Conservation (phyloP, 37 sponge, comb jelly and placozoan genomes). For the Chondrilla cf. caribensis region DNA sequence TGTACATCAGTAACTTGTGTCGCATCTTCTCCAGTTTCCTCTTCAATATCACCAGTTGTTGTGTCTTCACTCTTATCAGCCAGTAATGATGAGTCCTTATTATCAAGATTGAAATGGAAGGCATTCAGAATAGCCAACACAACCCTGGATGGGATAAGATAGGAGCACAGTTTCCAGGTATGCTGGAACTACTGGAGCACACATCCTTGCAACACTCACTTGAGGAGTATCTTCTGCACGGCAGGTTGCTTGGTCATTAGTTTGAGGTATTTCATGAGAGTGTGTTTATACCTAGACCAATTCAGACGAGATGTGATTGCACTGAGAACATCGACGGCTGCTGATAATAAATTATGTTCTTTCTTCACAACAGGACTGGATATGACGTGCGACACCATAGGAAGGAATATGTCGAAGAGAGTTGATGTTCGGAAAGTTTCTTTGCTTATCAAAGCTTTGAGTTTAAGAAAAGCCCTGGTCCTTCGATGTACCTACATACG, state of each 20-base stretch:
- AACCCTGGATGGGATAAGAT: conserved; percentile 26
- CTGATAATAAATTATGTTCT: conserved; percentile 77
- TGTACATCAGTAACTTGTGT: background rate
- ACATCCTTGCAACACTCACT: conserved; percentile 25
- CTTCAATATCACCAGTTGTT: background rate
- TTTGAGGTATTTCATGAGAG: conserved; percentile 60
- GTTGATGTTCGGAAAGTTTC: conserved; percentile 36
- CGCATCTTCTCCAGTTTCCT: background rate
- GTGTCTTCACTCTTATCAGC: background rate
- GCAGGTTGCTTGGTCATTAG: conserved; percentile 50
- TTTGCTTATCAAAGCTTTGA: conserved; percentile 25
- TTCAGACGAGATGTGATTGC: conserved; percentile 43
- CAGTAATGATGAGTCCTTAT: background rate
- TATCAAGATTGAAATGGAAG: conserved; percentile 72
- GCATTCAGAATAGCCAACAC: conserved; percentile 68
- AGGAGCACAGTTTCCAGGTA: background rate
- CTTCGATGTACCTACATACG: conserved; percentile 56
- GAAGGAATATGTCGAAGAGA: conserved; percentile 54
- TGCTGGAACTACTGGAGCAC: background rate
- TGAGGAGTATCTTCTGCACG: conserved; percentile 57
- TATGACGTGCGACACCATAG: conserved; percentile 66
- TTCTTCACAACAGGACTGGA: conserved; percentile 23
- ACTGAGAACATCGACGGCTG: conserved; percentile 70
- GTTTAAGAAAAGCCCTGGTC: conserved; percentile 55
- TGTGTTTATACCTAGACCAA: conserved; percentile 63